Conservation (phyloP, 2,797 vertebrate genomes). For the Cryptoblepharus egeriae region DNA sequence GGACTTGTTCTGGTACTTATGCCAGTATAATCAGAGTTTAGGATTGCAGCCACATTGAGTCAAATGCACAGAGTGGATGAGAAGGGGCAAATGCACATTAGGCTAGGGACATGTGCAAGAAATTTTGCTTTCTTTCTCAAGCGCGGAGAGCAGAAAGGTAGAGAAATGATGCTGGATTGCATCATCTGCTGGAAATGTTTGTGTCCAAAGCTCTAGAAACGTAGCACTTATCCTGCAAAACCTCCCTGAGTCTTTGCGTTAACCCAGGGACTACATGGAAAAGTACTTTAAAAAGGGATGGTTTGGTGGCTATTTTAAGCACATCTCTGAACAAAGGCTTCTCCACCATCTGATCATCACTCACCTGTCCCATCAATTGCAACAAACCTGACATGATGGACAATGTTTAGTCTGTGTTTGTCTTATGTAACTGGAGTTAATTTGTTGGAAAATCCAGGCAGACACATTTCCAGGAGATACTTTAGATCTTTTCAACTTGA, state of each 20-base stretch:
- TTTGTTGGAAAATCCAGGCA: conserved; percentile 55
- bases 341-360: conserved; percentile 66
- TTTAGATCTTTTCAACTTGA: background rate
- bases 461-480: conserved; percentile 41
- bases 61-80: too few species aligned
- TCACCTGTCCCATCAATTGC: conserved; percentile 54
- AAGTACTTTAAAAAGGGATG: conserved; percentile 64
- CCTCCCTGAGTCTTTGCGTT: conserved; percentile 39
- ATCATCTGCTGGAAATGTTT: background rate
- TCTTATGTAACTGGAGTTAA: conserved; percentile 64
- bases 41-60: too few species aligned
- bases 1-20: too few species aligned
- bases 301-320: conserved; percentile 62
- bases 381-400: conserved; percentile 54
- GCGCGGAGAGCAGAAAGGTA: background rate
- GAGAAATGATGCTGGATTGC: background rate
- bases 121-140: background rate
- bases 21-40: too few species aligned
- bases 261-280: conserved; percentile 68
- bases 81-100: too few species aligned
- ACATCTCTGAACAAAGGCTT: conserved; percentile 57
- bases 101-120: background rate
- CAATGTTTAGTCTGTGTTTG: conserved; percentile 57
- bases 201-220: conserved; percentile 41
- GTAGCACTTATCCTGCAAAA: conserved; percentile 58